Conservation (phyloP, 2,797 vertebrate species). For the Typhlichthys subterraneus region DNA sequence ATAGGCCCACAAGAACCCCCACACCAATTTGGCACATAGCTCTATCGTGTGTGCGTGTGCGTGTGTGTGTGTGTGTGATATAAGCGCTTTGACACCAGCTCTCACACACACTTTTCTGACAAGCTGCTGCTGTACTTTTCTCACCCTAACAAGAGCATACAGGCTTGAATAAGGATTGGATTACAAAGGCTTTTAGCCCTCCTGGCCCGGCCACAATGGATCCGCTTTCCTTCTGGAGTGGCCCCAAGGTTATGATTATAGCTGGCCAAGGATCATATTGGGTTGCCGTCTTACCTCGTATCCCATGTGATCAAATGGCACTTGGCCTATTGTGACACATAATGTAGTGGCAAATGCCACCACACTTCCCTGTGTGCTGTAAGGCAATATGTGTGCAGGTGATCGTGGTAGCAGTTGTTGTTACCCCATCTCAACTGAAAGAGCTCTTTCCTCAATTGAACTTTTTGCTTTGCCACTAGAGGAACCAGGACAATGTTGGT, state of each 20-base stretch:
- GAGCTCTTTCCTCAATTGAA: neutral
- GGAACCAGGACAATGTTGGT: no score
- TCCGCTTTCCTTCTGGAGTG: constrained; percentile 61
- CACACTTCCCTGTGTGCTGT: constrained; percentile 68
- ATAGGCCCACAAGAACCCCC: constrained; percentile 19
- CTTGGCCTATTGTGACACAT: constrained; percentile 53
- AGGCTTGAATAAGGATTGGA: constrained; percentile 58
- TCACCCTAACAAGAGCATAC: constrained; percentile 61
- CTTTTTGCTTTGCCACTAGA: neutral
- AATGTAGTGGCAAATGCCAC: constrained; percentile 55
- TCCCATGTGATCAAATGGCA: constrained; percentile 60
- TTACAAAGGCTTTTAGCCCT: constrained; percentile 72
- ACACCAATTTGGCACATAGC: constrained; percentile 34
- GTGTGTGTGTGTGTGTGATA: neutral
- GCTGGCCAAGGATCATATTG: constrained; percentile 47
- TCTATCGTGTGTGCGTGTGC: neutral
- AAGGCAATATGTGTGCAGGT: constrained; percentile 44
- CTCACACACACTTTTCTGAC: constrained; percentile 55
- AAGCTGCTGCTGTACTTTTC: constrained; percentile 62
- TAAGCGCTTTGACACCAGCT: constrained; percentile 48
- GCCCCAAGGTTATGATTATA: constrained; percentile 70
- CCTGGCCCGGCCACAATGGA: constrained; percentile 61
- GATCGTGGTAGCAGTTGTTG: constrained; percentile 2
- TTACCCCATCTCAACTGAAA: no score
- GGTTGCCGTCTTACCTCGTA: constrained; percentile 60